Percentiles rank a stretch among this genome's conserved stretches.
Conservation (phyloP, 2,797 vertebrate genomes). For the Gymnocypris eckloni region DNA sequence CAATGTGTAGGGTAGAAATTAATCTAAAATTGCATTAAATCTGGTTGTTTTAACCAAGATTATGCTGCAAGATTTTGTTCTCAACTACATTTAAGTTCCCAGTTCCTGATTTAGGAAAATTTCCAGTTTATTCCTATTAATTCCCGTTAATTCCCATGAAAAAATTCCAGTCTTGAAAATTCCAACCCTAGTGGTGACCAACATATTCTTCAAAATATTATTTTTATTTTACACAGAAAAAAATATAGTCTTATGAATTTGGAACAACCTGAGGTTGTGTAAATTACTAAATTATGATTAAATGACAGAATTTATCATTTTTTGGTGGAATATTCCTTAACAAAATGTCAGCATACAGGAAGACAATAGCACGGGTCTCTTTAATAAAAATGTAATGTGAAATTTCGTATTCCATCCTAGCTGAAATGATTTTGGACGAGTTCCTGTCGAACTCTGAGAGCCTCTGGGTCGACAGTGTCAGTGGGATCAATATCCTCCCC, state of each 20-base stretch:
- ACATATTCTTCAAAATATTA: background rate
- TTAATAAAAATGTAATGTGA: background rate
- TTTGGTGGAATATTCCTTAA: background rate
- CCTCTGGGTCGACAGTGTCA: conserved; percentile 86
- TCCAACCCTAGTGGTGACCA: background rate
- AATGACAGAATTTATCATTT: background rate
- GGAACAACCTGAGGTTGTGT: background rate
- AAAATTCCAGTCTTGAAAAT: no score
- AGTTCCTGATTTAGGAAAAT: no score
- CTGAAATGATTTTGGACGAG: conserved; percentile 89
- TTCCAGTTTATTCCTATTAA: no score
- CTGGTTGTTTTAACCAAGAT: no score
- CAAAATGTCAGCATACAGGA: background rate
- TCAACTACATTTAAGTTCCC: no score
- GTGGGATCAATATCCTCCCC: conserved; percentile 82
- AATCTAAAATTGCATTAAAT: no score
- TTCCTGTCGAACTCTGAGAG: conserved; percentile 83
- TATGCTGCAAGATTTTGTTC: no score
- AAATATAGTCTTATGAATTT: background rate
- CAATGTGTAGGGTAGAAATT: no score
- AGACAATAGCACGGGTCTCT: background rate
- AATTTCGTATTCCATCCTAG: conserved; percentile 59
- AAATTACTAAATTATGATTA: background rate
- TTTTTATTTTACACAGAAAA: background rate
- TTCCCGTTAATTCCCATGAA: no score